phyloP scores from a whole-genome alignment of 2,797 vertebrate species.

The Danio tinwini region DNA sequence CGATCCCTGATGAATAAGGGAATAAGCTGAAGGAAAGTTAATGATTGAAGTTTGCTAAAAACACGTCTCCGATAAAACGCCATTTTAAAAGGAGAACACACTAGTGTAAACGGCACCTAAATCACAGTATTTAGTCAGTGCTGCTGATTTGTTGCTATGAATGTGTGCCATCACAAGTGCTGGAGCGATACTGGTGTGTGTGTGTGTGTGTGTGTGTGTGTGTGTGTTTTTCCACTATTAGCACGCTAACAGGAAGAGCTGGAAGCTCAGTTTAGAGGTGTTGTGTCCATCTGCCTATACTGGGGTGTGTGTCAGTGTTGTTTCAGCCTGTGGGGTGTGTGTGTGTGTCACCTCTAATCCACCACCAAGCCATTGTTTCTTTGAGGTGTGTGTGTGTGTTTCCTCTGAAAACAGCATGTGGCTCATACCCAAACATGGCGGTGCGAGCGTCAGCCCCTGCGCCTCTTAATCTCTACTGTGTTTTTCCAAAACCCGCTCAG shows the following conservation, averaged over 20 bases:
- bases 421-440: constrained; percentile 29
- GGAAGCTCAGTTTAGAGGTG: constrained; percentile 47
- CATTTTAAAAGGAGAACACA: too few species aligned
- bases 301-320: constrained; percentile 47
- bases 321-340: constrained; percentile 45
- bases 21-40: too few species aligned
- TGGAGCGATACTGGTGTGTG: neutral
- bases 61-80: too few species aligned
- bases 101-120: neutral
- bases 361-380: constrained; percentile 56
- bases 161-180: neutral
- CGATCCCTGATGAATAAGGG: too few species aligned
- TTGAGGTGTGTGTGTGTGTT: constrained; percentile 33
- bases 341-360: constrained; percentile 36
- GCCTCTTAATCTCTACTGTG: constrained; percentile 10
- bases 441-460: neutral
- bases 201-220: constrained; percentile 12
- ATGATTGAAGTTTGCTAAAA: too few species aligned
- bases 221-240: constrained; percentile 16
- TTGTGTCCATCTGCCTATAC: constrained; percentile 49
- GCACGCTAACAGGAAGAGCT: constrained; percentile 40
- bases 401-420: constrained; percentile 54
- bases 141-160: neutral
- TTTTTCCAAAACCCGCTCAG: neutral
- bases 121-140: neutral